Conservation (phyloP, 2,888 invertebrate genomes). For the Ectemnius lituratus region DNA sequence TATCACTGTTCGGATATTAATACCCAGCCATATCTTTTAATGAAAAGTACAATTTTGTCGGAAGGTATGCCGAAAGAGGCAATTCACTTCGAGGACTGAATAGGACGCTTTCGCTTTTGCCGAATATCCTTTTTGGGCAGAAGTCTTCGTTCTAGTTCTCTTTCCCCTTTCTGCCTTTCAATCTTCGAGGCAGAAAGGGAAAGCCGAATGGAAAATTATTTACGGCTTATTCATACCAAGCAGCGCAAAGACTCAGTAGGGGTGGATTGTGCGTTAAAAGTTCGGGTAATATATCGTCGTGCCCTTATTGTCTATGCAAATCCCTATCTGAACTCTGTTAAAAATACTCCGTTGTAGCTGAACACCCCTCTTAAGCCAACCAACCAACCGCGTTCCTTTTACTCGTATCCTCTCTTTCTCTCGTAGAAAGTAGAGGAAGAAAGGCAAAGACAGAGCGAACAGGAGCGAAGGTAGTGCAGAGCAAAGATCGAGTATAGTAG, state of each 20-base stretch:
- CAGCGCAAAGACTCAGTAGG: slow-evolving; percentile 26
- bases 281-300: slow-evolving; percentile 67
- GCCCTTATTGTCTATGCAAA: slow-evolving; percentile 72
- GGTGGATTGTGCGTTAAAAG: slow-evolving; percentile 63
- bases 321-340: slow-evolving; percentile 69
- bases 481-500: slow-evolving; percentile 16
- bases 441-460: slow-evolving; percentile 5
- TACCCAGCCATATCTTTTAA: slow-evolving; percentile 44
- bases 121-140: slow-evolving; percentile 11
- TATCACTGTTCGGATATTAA: slow-evolving; percentile 33
- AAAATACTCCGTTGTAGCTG: slow-evolving; percentile 66
- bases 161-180: no score
- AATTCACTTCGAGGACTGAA: slow-evolving; percentile 1
- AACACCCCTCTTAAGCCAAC: slow-evolving; percentile 45
- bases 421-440: slow-evolving; percentile 5
- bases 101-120: slow-evolving; percentile 29
- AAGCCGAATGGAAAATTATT: slow-evolving; percentile 67
- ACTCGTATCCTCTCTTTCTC: no score
- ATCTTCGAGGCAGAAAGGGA: slow-evolving; percentile 36
- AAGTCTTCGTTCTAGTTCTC: slow-evolving; percentile 9
- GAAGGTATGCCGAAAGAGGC: slow-evolving; percentile 9
- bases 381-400: slow-evolving; percentile 18
- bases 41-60: slow-evolving; percentile 46
- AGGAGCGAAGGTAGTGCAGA: neutral
- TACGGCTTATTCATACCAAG: slow-evolving; percentile 68